Percentiles rank a stretch among this genome's conserved stretches.
These are phyloP conservation scores for Orthonyx spaldingii DNA, from an alignment of 2,113 vertebrate genomes.

Conservation along the genomic window DNA sequence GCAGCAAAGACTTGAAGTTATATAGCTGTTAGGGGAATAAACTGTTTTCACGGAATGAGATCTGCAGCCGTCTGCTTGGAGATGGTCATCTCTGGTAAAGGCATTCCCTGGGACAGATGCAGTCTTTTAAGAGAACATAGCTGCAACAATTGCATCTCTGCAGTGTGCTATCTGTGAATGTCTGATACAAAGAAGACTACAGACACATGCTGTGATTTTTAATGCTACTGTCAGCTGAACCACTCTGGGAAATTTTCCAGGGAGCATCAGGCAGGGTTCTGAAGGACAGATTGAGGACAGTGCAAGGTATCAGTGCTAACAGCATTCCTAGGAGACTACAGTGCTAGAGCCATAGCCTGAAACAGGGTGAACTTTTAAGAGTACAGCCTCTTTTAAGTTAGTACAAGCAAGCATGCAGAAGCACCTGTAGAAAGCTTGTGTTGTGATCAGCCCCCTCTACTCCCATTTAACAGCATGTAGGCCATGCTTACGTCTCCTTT, in stretches of 20 bases:
- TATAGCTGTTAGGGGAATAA: not conserved
- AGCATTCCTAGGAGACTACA: not conserved
- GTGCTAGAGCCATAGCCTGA: not conserved
- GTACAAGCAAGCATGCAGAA: not conserved
- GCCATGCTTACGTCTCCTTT: not conserved
- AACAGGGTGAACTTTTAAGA: not conserved
- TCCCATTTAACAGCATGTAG: not conserved
- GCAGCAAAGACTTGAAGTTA: not conserved
- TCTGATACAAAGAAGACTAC: not conserved
- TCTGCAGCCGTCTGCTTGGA: not conserved
- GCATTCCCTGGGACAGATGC: not conserved
- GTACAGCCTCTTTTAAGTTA: not conserved
- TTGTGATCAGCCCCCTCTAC: not conserved
- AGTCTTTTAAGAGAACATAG: not conserved
- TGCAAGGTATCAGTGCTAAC: not conserved
- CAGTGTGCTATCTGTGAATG: not conserved
- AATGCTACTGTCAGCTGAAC: conserved; percentile 13
- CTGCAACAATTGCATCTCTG: not conserved
- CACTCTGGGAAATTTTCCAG: conserved; percentile 17
- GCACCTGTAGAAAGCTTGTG: not conserved
- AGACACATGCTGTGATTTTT: conserved; percentile 6
- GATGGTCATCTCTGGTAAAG: not conserved
- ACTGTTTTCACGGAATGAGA: not conserved
- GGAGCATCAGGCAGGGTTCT: not conserved
- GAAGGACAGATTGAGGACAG: conserved; percentile 6